Evolutionary conservation across 2,888 invertebrate species (phyloP).

Genomic region (Drosophila fungiperda): DNA sequence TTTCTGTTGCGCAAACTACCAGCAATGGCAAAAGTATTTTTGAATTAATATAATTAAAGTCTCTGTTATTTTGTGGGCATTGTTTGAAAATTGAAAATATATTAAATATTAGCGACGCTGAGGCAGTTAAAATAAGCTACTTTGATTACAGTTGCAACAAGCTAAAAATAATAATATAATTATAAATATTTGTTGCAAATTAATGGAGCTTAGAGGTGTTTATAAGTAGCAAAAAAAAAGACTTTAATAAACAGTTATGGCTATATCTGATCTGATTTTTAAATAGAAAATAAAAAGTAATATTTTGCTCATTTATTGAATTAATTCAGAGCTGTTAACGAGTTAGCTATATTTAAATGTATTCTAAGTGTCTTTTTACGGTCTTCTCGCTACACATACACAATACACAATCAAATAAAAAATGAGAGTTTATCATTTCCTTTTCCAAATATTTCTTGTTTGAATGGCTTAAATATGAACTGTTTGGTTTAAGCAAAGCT

Average conservation of each 20-base stretch:
- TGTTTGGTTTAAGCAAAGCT: not conserved
- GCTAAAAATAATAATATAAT: not conserved
- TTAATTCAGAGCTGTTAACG: not conserved
- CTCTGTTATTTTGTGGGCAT: not conserved
- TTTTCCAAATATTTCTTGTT: not conserved
- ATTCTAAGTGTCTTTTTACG: too few species aligned
- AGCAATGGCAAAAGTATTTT: not conserved
- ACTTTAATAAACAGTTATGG: not conserved
- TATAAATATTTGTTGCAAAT: not conserved
- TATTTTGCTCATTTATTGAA: not conserved
- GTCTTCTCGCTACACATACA: not conserved
- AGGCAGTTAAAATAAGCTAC: not conserved
- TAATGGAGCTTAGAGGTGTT: not conserved
- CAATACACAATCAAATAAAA: not conserved
- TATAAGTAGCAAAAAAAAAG: not conserved
- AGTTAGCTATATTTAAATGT: not conserved
- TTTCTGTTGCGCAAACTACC: not conserved
- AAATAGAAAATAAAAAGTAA: not conserved
- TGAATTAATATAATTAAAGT: not conserved
- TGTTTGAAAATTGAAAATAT: not conserved
- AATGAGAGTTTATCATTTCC: not conserved
- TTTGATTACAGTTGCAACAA: not conserved
- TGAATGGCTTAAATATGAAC: not conserved
- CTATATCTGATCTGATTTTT: too few species aligned
- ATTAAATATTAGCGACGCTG: not conserved